Conservation (phyloP, 1,140 invertebrate species). For the Bradynema listronoti region DNA sequence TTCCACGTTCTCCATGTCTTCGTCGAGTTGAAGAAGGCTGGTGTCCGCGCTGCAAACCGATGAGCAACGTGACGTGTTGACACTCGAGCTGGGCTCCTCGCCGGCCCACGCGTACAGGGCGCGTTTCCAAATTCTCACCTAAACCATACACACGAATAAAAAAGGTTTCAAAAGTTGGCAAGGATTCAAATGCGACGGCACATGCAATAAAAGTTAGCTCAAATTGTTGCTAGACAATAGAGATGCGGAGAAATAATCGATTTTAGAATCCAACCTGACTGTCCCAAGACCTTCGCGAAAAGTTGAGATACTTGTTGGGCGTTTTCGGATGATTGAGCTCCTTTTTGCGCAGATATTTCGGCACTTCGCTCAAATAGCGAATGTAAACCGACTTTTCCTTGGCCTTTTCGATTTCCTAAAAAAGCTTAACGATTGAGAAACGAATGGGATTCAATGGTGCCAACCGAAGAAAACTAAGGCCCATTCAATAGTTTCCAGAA, state of each 20-base stretch:
- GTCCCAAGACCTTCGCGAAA: conserved; percentile 60
- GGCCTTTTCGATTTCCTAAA: conserved; percentile 42
- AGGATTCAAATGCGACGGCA: no score
- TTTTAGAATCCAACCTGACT: conserved; percentile 25
- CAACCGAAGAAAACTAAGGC: no score
- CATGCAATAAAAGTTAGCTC: no score
- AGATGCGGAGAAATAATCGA: no score
- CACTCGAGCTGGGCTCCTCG: conserved; percentile 26
- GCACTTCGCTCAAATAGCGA: conserved; percentile 28
- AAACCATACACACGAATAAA: not conserved
- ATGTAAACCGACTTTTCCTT: conserved; percentile 44
- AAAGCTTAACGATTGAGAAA: no score
- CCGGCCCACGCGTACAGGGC: conserved; percentile 36
- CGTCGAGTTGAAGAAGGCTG: no score
- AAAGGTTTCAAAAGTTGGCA: no score
- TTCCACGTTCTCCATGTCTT: no score
- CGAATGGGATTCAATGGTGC: no score
- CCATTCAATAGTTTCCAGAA: no score
- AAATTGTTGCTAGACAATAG: not conserved
- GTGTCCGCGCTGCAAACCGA: no score
- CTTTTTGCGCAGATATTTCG: conserved; percentile 23
- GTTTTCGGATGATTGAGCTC: conserved; percentile 57
- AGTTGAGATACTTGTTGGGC: conserved; percentile 59
- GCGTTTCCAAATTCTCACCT: conserved; percentile 56
- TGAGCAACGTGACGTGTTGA: conserved; percentile 6